Base-by-base conservation (phyloP, 2,888 invertebrate species). In the Stenichneumon culpator region DNA sequence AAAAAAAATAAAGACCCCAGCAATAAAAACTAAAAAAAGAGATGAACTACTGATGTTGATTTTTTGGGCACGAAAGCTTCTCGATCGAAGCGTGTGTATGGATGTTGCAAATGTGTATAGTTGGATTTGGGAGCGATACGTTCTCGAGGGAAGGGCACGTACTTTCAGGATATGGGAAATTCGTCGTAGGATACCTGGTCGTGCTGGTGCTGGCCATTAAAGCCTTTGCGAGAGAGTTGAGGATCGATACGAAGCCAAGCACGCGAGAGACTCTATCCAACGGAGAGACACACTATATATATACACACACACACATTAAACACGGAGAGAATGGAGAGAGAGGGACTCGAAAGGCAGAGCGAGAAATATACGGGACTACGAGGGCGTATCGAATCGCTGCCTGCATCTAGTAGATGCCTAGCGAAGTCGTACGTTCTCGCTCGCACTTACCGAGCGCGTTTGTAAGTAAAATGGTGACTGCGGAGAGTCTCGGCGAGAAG, bases 201-300 rank as follows among this genome's bases (percentile, higher is more conserved):
- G 74, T 84, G 84, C 73, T 67, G 73, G 39, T 81, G 67, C 84
- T 82, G 85, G 82, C 85, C 82, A 85, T 85, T 85, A 85, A 79
- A 85, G 75, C 85, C 79, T 82, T 85, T 85, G 85, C 74, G 54
- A 65, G 79, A 60, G 80, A 83, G 82, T 83, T 85, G 80, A 82
- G 86, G 86, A 83, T 84, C 85, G 87, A 83, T 86, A 85, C 86
- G 80, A 79, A 85, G 70, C 65, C 85, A 72, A 85, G 85, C 85
- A 74, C 80, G 72, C 85, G 82, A 75, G 79, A 85, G 84, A 82
- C 79, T 80, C 78, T 75, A 84, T 84, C 84, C 84, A 75, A 63
- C 65, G 60, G 77, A 72, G 77, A 52, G 77, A 83, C 87, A 87
- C 86, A 83, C 85, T 14, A 44, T 44, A 44, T 14, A 44, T 44